phyloP scores from a whole-genome alignment of 1,140 invertebrate genomes.

The Harpegnathos saltator region DNA sequence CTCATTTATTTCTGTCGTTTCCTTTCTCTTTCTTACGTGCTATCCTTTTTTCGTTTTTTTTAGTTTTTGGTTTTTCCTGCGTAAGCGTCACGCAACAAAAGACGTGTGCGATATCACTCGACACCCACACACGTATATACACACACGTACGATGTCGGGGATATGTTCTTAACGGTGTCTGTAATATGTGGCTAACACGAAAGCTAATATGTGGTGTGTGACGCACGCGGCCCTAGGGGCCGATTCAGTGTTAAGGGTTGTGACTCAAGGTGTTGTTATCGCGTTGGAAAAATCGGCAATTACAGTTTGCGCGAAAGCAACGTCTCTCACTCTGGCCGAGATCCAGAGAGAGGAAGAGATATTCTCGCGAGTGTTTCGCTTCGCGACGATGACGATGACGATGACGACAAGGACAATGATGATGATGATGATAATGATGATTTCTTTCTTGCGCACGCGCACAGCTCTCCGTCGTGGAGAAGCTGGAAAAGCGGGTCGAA shows the following conservation, averaged over 20 bases:
- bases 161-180: slow-evolving; percentile 66
- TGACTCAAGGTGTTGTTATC: slow-evolving; percentile 48
- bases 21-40: slow-evolving; percentile 37
- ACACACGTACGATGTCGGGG: slow-evolving; percentile 61
- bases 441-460: neutral
- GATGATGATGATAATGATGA: neutral
- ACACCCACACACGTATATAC: slow-evolving; percentile 61
- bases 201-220: slow-evolving; percentile 71
- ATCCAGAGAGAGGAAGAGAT: neutral
- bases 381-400: too few relatives aligned
- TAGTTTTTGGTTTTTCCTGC: slow-evolving; percentile 59
- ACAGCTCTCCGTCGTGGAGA: neutral
- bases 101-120: slow-evolving; percentile 61
- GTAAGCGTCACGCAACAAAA: slow-evolving; percentile 49
- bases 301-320: neutral
- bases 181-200: slow-evolving; percentile 74
- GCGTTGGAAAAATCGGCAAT: slow-evolving; percentile 32
- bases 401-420: too few relatives aligned
- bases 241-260: slow-evolving; percentile 66
- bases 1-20: slow-evolving; percentile 16
- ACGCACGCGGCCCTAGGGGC: slow-evolving; percentile 53
- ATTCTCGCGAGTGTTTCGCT: neutral
- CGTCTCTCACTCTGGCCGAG: neutral
- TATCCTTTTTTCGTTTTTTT: slow-evolving; percentile 61
- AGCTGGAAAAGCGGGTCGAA: neutral